Percentiles rank a stretch among this genome's conserved stretches.
These are phyloP conservation scores for Brenthis ino DNA, from an alignment of 2,888 invertebrate genomes.

Conservation along the genomic window DNA sequence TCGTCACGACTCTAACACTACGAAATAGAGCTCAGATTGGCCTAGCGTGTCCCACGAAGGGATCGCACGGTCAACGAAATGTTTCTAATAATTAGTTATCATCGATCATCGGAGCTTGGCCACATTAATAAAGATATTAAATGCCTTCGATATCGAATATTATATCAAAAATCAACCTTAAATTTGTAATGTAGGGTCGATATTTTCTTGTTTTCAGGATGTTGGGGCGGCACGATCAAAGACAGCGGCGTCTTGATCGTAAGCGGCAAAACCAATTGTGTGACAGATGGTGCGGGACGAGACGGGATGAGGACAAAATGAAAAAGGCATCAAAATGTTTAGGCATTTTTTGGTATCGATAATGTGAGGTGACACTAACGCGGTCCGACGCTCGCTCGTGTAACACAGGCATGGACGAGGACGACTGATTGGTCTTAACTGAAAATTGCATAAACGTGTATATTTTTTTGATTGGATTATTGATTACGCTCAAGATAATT, in stretches of 20 bases:
- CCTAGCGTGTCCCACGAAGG: constrained; percentile 27
- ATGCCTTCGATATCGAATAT: constrained; percentile 55
- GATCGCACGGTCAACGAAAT: constrained; percentile 71
- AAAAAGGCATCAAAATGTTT: constrained; percentile 60
- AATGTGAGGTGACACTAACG: constrained; percentile 42
- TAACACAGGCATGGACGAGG: constrained; percentile 24
- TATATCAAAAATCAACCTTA: constrained; percentile 38
- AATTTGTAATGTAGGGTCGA: constrained; percentile 27
- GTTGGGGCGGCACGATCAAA: constrained; percentile 67
- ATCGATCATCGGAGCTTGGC: constrained; percentile 74
- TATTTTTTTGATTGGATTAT: constrained; percentile 11
- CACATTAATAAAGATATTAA: constrained; percentile 79
- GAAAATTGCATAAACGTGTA: constrained; percentile 36
- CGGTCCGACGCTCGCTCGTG: constrained; percentile 31
- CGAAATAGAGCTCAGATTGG: constrained; percentile 40
- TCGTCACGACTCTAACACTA: constrained; percentile 40
- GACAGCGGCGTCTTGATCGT: constrained; percentile 61
- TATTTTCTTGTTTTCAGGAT: constrained; percentile 27
- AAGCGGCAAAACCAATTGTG: constrained; percentile 71
- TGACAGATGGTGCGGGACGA: constrained; percentile 56
- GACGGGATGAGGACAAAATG: constrained; percentile 40
- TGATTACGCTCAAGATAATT: constrained; percentile 7
- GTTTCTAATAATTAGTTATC: constrained; percentile 80
- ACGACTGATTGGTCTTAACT: constrained; percentile 8
- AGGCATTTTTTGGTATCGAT: constrained; percentile 51